Percentiles rank a stretch among this genome's conserved stretches.
phyloP scores from a whole-genome alignment of 2,113 vertebrate genomes.

The Trematomus loennbergii region DNA sequence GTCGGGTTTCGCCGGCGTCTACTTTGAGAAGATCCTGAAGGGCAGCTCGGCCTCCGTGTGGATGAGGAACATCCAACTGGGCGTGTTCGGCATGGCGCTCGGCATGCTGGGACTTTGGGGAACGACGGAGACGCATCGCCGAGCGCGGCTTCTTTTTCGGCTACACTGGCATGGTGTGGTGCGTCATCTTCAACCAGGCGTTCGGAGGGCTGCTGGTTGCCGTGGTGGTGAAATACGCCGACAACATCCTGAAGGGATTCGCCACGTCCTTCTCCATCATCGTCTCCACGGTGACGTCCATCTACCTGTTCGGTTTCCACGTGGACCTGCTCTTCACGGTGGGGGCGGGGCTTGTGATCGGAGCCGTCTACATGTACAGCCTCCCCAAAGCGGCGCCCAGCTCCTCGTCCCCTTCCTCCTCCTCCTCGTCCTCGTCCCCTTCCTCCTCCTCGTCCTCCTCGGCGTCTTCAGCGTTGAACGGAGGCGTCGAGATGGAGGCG shows the following conservation, averaged over 20 bases:
- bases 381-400: conserved; percentile 83
- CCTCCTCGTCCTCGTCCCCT: conserved; percentile 26
- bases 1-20: conserved; percentile 93
- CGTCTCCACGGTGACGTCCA: conserved; percentile 89
- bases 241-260: conserved; percentile 96
- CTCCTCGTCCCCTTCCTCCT: conserved; percentile 23
- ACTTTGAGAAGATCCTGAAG: conserved; percentile 95
- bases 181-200: conserved; percentile 93
- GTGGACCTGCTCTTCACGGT: conserved; percentile 87
- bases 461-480: background rate
- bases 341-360: conserved; percentile 90
- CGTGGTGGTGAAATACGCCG: conserved; percentile 94
- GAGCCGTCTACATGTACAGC: conserved; percentile 94
- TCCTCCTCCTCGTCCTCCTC: conserved; percentile 36
- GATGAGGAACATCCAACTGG: conserved; percentile 92
- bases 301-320: conserved; percentile 91
- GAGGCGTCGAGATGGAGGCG: conserved; percentile 80
- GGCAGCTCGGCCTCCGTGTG: conserved; percentile 90
- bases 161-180: conserved; percentile 90
- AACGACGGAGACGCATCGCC: conserved; percentile 86
- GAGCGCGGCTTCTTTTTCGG: conserved; percentile 88
- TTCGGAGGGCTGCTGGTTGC: conserved; percentile 93
- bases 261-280: conserved; percentile 94
- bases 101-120: conserved; percentile 88
- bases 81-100: conserved; percentile 88